A percentile compares a stretch with the other conserved stretches of the same genome.
Conservation (phyloP, 2,888 invertebrate genomes). For the Tipula confusa region DNA sequence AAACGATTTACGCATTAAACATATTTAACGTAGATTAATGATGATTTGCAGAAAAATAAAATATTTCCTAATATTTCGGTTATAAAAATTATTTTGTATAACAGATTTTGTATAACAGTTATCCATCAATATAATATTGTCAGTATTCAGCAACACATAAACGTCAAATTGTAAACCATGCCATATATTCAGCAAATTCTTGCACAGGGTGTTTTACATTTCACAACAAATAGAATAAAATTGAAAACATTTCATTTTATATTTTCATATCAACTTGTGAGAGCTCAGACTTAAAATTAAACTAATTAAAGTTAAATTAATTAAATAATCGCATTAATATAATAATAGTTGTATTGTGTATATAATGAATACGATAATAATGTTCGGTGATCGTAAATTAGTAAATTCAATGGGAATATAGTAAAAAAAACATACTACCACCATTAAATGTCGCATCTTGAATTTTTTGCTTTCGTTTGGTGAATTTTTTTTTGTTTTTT, state of each 20-base stretch:
- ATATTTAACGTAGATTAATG: no score
- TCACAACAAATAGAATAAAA: background rate
- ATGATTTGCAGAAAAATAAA: no score
- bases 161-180: background rate
- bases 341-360: background rate
- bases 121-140: background rate
- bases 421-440: background rate
- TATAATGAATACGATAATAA: background rate
- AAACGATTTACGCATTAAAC: no score
- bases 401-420: background rate
- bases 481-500: background rate
- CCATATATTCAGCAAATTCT: background rate
- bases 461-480: background rate
- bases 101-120: background rate
- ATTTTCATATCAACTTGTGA: slow-evolving; percentile 4
- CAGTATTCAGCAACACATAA: background rate
- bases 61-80: no score
- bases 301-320: background rate
- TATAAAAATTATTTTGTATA: background rate
- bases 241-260: background rate
- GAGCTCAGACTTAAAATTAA: background rate
- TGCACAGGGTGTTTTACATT: background rate
- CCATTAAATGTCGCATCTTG: background rate
- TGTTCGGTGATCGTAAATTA: background rate
- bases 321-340: background rate